Evolutionary conservation across 2,113 vertebrate species (phyloP).

Genomic region (Nannobrachium achirus): DNA sequence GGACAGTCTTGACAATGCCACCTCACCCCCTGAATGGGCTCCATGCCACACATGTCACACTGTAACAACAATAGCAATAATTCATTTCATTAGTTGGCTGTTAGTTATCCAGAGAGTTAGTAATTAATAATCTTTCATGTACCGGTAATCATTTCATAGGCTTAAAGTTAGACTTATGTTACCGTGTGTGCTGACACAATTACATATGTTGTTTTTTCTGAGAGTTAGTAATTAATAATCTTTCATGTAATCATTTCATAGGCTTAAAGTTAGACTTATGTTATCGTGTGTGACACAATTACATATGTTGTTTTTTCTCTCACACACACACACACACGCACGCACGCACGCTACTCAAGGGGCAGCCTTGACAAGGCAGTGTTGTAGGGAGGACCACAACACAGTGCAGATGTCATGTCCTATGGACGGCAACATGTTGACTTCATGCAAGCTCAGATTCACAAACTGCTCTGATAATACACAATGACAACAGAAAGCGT

Average conservation of each 20-base stretch:
- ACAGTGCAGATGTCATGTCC: neutral
- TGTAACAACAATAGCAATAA: conserved; percentile 50
- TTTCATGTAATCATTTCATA: no score
- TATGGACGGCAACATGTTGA: neutral
- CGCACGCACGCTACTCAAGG: conserved; percentile 2
- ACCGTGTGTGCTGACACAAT: no score
- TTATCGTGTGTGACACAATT: no score
- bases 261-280: no score
- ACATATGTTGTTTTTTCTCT: no score
- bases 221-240: no score
- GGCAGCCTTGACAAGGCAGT: neutral
- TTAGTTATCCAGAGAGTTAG: no score
- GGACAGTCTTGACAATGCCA: conserved; percentile 99
- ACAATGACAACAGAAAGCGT: neutral
- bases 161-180: no score
- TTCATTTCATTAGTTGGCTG: no score
- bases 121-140: no score
- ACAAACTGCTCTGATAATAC: neutral
- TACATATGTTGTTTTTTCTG: no score
- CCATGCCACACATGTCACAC: conserved; percentile 93
- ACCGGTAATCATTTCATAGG: no score
- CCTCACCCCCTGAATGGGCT: conserved; percentile 94
- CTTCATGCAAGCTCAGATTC: neutral
- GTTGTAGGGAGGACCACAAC: neutral
- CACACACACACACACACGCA: neutral